These are phyloP conservation scores for Mythimna vitellina DNA, from an alignment of 2,888 invertebrate species.

Conservation along the genomic window DNA sequence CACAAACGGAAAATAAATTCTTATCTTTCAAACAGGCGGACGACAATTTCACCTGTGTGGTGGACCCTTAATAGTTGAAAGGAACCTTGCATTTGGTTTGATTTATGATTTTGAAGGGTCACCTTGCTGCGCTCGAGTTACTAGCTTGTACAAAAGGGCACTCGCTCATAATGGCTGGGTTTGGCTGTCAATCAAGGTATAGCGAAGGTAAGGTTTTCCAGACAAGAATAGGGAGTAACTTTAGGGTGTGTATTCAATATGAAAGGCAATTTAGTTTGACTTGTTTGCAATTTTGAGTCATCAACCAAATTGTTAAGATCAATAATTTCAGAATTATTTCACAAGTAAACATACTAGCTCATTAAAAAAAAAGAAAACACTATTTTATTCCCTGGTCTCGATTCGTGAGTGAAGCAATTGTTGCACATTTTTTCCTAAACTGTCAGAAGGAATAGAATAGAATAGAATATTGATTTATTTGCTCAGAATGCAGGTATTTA, in stretches of 20 bases:
- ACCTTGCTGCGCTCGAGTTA: slow-evolving; percentile 47
- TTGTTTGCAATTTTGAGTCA: neutral
- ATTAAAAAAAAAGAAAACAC: too few species aligned
- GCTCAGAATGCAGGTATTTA: too few species aligned
- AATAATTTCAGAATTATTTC: neutral
- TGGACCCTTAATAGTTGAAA: slow-evolving; percentile 15
- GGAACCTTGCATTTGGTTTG: slow-evolving; percentile 48
- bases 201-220: slow-evolving; percentile 16
- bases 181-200: slow-evolving; percentile 51
- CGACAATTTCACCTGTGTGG: neutral
- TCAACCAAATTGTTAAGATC: too few species aligned
- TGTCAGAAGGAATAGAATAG: too few species aligned
- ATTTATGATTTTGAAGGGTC: slow-evolving; percentile 60
- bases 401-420: too few species aligned
- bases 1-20: neutral
- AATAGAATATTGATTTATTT: too few species aligned
- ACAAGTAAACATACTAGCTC: too few species aligned
- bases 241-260: slow-evolving; percentile 10
- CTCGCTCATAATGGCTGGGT: slow-evolving; percentile 44
- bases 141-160: slow-evolving; percentile 41
- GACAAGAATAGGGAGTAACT: slow-evolving; percentile 11
- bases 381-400: too few species aligned
- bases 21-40: too few species aligned
- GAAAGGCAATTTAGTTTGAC: neutral
- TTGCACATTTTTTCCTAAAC: too few species aligned